Evolutionary conservation across 2,113 vertebrate species (phyloP), one percentile per base, ranked within the genome.

Genomic region (Oncorhynchus tshawytscha): DNA sequence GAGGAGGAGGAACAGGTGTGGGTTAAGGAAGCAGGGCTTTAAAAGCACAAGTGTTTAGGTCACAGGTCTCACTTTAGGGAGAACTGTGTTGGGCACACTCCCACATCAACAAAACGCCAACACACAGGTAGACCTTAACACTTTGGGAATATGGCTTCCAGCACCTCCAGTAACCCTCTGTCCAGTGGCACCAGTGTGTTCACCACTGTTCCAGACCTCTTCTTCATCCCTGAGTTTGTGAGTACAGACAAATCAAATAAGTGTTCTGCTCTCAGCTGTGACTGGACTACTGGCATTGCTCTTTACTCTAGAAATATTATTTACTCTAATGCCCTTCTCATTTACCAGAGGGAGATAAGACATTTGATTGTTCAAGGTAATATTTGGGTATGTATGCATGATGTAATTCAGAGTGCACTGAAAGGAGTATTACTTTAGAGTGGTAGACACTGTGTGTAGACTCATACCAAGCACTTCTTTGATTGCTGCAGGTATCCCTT

Each of bases 161-260:
- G 86, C 62, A 84, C 85, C 20, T 79, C 78, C 0, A 71, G 12
- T 20, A 84, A 87, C 27, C 22, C 83, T 45, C 72, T 93, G 75
- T 91, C 92, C 1, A 86, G 73, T 8, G 93, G 93, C 9, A 1
- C 82, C 79, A 72, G 70, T 49, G 88, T 92, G 73, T 92, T 93
- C 82, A 87, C 81, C 81, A 81, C 79, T 48, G 3, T 93, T 59
- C 92, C 93, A 6, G 92, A 94, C n/a, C 0, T 91, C 11, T 87
- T 92, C 81, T 94, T 93, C 87, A 78, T 94, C 65, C 92, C 91
- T 0, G 93, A 94, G 73, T 91, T 91, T 86, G 91, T 93, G 80
- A 94, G 93, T 94, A 82, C 45, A 64, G 6, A 20, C 68, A 9
- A 48, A 45, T 45, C 65, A 39, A 22, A 22, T n/a, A 60, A 9